Conservation (phyloP, 2,113 vertebrate genomes). For the Amia ocellicauda region DNA sequence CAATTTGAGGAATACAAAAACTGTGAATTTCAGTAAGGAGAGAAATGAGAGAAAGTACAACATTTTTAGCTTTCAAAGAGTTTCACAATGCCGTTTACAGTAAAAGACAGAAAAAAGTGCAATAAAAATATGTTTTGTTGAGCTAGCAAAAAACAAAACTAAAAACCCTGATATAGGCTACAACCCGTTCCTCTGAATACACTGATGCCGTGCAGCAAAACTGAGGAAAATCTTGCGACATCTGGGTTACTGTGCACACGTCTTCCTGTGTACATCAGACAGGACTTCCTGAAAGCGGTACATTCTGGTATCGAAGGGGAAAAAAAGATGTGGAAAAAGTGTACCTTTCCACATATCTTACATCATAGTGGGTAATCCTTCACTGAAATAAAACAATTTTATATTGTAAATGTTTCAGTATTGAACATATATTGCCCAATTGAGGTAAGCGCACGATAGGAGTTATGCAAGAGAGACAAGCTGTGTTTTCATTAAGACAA, state of each 20-base stretch:
- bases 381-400: neutral
- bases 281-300: slow-evolving; percentile 53
- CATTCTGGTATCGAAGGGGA: slow-evolving; percentile 43
- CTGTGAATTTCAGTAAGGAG: too few species aligned
- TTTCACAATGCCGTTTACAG: slow-evolving; percentile 25
- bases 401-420: neutral
- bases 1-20: too few species aligned
- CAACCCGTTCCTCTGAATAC: neutral
- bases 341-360: neutral
- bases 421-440: neutral
- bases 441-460: slow-evolving; percentile 5
- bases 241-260: slow-evolving; percentile 33
- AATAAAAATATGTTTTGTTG: neutral
- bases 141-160: neutral
- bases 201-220: neutral
- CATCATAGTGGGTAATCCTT: neutral
- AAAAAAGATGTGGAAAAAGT: neutral
- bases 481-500: neutral
- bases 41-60: neutral
- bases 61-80: slow-evolving; percentile 17
- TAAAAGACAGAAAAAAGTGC: slow-evolving; percentile 36
- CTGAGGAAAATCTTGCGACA: slow-evolving; percentile 43
- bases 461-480: slow-evolving; percentile 7
- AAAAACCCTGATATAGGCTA: neutral
- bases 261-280: slow-evolving; percentile 36